Percentiles rank a stretch among this genome's conserved stretches.
phyloP scores from a whole-genome alignment of 2,797 vertebrate genomes.

The Synanceia verrucosa region DNA sequence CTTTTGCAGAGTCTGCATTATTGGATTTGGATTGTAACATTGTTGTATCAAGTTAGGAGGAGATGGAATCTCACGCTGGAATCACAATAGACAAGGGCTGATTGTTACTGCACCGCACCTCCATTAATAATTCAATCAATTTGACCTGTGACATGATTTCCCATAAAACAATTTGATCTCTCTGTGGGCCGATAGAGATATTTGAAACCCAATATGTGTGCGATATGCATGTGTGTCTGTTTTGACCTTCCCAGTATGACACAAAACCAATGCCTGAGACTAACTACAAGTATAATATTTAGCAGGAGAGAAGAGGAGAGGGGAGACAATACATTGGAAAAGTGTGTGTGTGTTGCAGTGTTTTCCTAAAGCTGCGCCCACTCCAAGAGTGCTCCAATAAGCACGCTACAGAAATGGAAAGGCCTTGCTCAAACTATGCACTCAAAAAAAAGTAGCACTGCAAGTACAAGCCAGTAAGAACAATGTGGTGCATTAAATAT shows the following conservation, averaged over 20 bases:
- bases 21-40: slow-evolving; percentile 83
- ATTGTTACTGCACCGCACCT: slow-evolving; percentile 75
- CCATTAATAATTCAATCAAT: slow-evolving; percentile 84
- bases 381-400: slow-evolving; percentile 57
- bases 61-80: slow-evolving; percentile 71
- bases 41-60: slow-evolving; percentile 72
- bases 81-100: slow-evolving; percentile 74
- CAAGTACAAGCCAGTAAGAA: slow-evolving; percentile 36
- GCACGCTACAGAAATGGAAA: slow-evolving; percentile 50
- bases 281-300: slow-evolving; percentile 67
- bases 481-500: slow-evolving; percentile 50
- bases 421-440: slow-evolving; percentile 38
- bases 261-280: slow-evolving; percentile 59
- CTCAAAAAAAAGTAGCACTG: slow-evolving; percentile 46
- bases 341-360: slow-evolving; percentile 46
- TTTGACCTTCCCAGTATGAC: slow-evolving; percentile 77
- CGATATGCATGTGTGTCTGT: slow-evolving; percentile 28
- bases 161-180: slow-evolving; percentile 79
- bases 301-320: slow-evolving; percentile 30
- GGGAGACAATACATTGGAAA: slow-evolving; percentile 50
- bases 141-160: slow-evolving; percentile 81
- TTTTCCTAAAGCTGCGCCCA: slow-evolving; percentile 38
- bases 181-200: slow-evolving; percentile 69
- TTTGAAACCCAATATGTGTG: slow-evolving; percentile 54
- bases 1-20: slow-evolving; percentile 75